phyloP scores from a whole-genome alignment of 2,797 vertebrate species.

The Clamator glandarius region DNA sequence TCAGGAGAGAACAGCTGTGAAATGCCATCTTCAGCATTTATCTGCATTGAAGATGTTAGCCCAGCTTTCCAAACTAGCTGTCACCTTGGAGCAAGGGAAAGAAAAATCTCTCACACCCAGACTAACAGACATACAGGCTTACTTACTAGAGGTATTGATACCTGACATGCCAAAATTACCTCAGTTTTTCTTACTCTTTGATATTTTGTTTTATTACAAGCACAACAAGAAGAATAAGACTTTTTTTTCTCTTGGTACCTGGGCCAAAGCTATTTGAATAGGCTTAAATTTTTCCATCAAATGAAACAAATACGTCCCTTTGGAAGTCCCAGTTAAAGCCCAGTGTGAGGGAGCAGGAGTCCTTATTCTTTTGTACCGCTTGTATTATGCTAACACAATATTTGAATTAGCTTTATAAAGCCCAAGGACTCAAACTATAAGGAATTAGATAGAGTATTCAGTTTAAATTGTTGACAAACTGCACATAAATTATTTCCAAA shows the following conservation, averaged over 20 bases:
- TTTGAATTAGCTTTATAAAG: background rate
- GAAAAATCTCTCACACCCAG: background rate
- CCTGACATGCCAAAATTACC: background rate
- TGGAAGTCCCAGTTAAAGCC: background rate
- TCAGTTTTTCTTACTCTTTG: background rate
- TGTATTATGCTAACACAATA: background rate
- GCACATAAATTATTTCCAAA: background rate
- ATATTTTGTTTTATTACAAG: background rate
- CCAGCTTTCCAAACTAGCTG: background rate
- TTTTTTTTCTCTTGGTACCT: background rate
- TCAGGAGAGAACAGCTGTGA: constrained; percentile 37
- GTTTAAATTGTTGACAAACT: background rate
- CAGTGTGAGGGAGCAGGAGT: background rate
- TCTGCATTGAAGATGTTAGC: background rate
- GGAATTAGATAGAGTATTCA: background rate
- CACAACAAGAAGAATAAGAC: background rate
- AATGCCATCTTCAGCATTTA: constrained; percentile 12
- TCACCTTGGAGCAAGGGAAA: constrained; percentile 10
- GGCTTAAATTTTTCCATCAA: background rate
- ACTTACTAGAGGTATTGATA: background rate
- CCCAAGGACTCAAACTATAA: background rate
- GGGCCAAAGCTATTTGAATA: background rate
- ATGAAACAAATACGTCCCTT: background rate
- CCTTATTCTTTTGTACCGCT: background rate
- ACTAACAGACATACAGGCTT: background rate